These are phyloP conservation scores for Neodiprion pinetum DNA, from an alignment of 1,140 invertebrate species.

Conservation along the genomic window DNA sequence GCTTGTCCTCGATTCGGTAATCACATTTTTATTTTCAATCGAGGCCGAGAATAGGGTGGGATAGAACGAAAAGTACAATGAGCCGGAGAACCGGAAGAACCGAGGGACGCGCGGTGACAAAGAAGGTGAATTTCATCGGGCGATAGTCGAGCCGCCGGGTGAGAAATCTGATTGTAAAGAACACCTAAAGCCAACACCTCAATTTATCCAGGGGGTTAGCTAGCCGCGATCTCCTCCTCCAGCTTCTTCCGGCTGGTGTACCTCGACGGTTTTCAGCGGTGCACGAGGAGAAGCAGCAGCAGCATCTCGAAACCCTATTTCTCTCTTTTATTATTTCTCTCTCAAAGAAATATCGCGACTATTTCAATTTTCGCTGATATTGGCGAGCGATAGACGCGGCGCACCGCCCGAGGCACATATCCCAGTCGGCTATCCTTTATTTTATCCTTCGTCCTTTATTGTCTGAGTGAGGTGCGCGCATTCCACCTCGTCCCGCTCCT, in stretches of 20 bases:
- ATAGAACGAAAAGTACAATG: too few relatives aligned
- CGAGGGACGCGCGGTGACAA: slow-evolving; percentile 26
- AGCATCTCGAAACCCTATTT: slow-evolving; percentile 33
- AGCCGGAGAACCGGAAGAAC: too few relatives aligned
- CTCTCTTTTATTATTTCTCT: slow-evolving; percentile 42
- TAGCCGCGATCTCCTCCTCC: slow-evolving; percentile 22
- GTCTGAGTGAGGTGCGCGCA: slow-evolving; percentile 14
- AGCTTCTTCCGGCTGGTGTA: too few relatives aligned
- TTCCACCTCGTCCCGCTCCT: slow-evolving; percentile 25
- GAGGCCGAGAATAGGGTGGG: too few relatives aligned
- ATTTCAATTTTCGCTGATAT: slow-evolving; percentile 56
- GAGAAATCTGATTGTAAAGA: slow-evolving; percentile 53
- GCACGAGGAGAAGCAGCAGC: background rate
- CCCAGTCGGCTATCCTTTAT: slow-evolving; percentile 42
- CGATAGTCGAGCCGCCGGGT: slow-evolving; percentile 37
- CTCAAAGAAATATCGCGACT: slow-evolving; percentile 51
- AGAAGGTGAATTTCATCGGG: slow-evolving; percentile 38
- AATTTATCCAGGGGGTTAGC: slow-evolving; percentile 36
- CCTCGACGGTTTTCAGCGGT: too few relatives aligned
- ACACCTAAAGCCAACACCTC: slow-evolving; percentile 42
- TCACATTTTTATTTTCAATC: too few relatives aligned
- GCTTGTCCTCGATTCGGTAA: too few relatives aligned
- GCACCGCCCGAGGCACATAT: background rate
- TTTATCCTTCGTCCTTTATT: slow-evolving; percentile 36
- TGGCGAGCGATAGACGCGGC: slow-evolving; percentile 49